Percentiles rank a stretch among this genome's conserved stretches.
phyloP scores from a whole-genome alignment of 2,888 invertebrate genomes.

The Parnassius glacialis region DNA sequence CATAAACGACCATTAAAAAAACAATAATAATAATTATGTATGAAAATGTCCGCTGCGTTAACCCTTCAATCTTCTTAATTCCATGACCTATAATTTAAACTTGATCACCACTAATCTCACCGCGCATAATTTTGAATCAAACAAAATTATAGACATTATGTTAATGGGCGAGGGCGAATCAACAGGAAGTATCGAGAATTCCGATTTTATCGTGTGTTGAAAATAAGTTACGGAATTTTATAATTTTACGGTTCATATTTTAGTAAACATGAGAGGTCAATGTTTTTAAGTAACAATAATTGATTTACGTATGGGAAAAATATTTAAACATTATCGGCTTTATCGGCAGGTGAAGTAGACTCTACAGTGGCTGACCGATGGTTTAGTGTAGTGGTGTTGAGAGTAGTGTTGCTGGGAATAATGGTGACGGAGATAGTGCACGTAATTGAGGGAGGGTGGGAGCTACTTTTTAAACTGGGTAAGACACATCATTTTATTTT shows the following conservation, averaged over 20 bases:
- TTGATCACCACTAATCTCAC: conserved; percentile 37
- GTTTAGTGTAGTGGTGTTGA: too few species aligned
- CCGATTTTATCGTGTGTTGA: conserved; percentile 23
- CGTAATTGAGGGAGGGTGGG: too few species aligned
- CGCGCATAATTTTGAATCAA: conserved; percentile 42
- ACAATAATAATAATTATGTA: neutral
- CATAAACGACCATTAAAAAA: neutral
- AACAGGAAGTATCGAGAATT: conserved; percentile 23
- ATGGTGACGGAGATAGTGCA: too few species aligned
- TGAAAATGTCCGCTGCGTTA: conserved; percentile 15
- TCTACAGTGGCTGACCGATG: too few species aligned
- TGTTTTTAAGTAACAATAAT: too few species aligned
- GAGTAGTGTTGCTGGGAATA: too few species aligned
- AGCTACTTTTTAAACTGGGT: too few species aligned
- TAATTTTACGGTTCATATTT: conserved; percentile 13
- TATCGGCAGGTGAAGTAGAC: too few species aligned
- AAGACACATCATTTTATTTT: too few species aligned
- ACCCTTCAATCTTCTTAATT: conserved; percentile 33
- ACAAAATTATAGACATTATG: conserved; percentile 36
- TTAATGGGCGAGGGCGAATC: conserved; percentile 22
- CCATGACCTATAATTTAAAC: conserved; percentile 37
- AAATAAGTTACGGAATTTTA: conserved; percentile 18
- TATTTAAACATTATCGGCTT: too few species aligned
- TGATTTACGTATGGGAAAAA: too few species aligned
- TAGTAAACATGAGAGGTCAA: neutral